Base-by-base conservation (phyloP, 1,140 invertebrate genomes). In the Heliconius hermathena region DNA sequence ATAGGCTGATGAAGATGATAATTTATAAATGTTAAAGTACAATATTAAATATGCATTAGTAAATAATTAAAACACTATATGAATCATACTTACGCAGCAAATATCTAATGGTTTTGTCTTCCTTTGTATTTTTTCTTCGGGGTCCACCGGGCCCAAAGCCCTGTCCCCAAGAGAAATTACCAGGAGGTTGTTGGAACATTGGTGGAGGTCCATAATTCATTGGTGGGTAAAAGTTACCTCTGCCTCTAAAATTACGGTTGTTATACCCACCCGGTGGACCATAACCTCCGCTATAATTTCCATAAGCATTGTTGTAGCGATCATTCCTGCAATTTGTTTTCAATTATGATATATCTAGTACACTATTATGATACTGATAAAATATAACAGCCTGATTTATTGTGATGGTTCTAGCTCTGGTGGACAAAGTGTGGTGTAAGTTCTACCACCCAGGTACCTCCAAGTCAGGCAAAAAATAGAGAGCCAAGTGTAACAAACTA, bases 251-350 rank as follows among this genome's bases (percentile, higher is more conserved):
- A 72, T 72, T 72, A 8, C 26, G 33, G 70, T 71, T 71, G 2
- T 36, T 41, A 41, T 38, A 72, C 8, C 75, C 77, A 49, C 84
- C 80, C 1, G 83, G 81, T 71, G 83, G 87, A 20, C 87, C 88
- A 81, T 90, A 90, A 20, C 90, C 90, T 22, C 90, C 90, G 33
- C 81, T 83, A 60, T 91, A 91, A 76, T 87, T 80, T n/a, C 90
- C 89, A 86, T 87, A 91, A 9, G 89, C 90, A 84, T 90, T 88
- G 60, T 85, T 87, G 33, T 90, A 91, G 11, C 84, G 87, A 26
- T 85, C 73, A 80, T 89, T 86, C 38, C 79, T 84, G 52, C 72
- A 72, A 75, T 49, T 66, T 66, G 16, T 11, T 57, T 66, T 16
- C 22, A 66, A 29, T 29, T 13, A 3, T 66, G 26, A 66, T 26